A percentile compares a stretch with the other conserved stretches of the same genome.
Evolutionary conservation across 2,888 invertebrate genomes (phyloP).

Genomic region (Crematogaster levior): DNA sequence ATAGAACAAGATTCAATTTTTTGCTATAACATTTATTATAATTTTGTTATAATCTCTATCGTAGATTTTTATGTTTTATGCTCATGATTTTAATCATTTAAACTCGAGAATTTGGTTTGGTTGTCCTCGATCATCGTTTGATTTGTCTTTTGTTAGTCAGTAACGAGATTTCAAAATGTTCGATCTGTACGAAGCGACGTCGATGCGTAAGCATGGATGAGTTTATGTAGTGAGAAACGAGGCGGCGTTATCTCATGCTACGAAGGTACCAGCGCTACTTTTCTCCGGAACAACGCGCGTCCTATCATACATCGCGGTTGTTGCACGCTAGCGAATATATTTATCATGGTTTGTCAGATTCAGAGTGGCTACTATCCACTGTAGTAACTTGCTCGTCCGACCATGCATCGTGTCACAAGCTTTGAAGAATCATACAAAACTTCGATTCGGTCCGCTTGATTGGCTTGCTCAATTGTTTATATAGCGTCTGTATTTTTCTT

Average conservation of each 20-base stretch:
- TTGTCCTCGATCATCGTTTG: slow-evolving; percentile 26
- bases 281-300: slow-evolving; percentile 64
- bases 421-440: slow-evolving; percentile 19
- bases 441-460: background rate
- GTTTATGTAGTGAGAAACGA: slow-evolving; percentile 82
- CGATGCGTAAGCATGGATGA: slow-evolving; percentile 59
- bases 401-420: background rate
- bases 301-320: slow-evolving; percentile 55
- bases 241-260: slow-evolving; percentile 72
- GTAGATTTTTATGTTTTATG: slow-evolving; percentile 4
- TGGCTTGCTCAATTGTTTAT: slow-evolving; percentile 9
- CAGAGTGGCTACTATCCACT: slow-evolving; percentile 10
- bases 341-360: slow-evolving; percentile 74
- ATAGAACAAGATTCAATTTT: background rate
- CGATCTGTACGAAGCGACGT: slow-evolving; percentile 33
- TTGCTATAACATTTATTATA: background rate
- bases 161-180: slow-evolving; percentile 59
- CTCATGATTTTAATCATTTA: too few species aligned
- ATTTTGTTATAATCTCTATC: background rate
- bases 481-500: slow-evolving; percentile 15
- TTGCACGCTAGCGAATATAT: slow-evolving; percentile 69
- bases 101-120: background rate
- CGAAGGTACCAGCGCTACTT: slow-evolving; percentile 60
- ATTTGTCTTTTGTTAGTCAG: slow-evolving; percentile 55
- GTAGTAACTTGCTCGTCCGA: slow-evolving; percentile 5